phyloP scores from a whole-genome alignment of 2,113 vertebrate species.

The Rhea pennata region DNA sequence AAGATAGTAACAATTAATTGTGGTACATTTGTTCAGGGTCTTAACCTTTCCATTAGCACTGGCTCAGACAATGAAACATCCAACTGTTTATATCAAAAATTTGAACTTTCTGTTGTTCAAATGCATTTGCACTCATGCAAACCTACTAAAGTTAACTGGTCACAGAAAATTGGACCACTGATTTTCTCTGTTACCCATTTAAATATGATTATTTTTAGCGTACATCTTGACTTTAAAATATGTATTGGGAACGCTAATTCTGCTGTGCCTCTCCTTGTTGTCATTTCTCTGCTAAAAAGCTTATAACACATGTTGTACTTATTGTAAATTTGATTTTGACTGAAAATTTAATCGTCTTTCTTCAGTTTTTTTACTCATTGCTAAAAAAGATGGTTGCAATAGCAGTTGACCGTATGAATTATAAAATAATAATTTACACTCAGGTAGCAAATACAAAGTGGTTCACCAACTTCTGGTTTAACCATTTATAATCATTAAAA shows the following conservation, averaged over 20 bases:
- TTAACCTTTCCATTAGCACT: not conserved
- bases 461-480: not conserved
- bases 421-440: not conserved
- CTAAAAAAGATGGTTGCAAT: not conserved
- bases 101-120: not conserved
- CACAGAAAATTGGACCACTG: not conserved
- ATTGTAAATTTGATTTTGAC: not conserved
- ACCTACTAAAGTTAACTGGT: not conserved
- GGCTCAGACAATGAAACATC: not conserved
- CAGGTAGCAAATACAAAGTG: not conserved
- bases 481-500: not conserved
- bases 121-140: not conserved
- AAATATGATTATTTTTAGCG: slow-evolving; percentile 26
- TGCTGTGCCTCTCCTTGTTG: not conserved
- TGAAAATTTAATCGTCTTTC: not conserved
- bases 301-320: not conserved
- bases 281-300: not conserved
- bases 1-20: not conserved
- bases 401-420: not conserved
- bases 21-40: not conserved
- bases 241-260: not conserved
- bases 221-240: slow-evolving; percentile 58
- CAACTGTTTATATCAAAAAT: not conserved
- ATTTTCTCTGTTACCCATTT: not conserved
- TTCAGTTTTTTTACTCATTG: not conserved